Percentiles rank a stretch among this genome's conserved stretches.
Evolutionary conservation across 2,113 vertebrate genomes (phyloP).

Genomic region (Spheniscus mendiculus): DNA sequence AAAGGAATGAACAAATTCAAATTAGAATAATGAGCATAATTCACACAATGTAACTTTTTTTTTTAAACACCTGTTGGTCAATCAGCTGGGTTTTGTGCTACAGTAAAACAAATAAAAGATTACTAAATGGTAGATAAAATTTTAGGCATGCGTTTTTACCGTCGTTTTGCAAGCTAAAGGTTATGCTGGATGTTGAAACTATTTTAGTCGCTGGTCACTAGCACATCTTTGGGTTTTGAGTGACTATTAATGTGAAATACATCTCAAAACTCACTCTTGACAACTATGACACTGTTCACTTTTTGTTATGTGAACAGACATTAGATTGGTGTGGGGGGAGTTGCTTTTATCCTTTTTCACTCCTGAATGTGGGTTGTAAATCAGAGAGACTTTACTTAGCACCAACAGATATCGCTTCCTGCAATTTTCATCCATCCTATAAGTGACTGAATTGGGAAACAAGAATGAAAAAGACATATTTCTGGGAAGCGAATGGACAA

Average conservation of each 20-base stretch:
- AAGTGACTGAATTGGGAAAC: conserved; percentile 11
- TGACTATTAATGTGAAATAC: conserved; percentile 26
- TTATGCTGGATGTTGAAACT: not conserved
- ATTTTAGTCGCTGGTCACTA: not conserved
- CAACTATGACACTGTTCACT: not conserved
- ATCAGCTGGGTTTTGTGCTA: not conserved
- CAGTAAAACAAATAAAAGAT: not conserved
- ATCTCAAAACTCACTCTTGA: not conserved
- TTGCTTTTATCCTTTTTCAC: conserved; percentile 1
- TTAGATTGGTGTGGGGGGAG: not conserved
- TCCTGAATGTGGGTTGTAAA: conserved; percentile 16
- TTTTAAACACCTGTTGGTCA: not conserved
- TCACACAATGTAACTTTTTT: not conserved
- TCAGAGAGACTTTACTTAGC: conserved; percentile 41
- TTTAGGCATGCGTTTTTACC: not conserved
- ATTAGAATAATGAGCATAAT: not conserved
- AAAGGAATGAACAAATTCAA: not conserved
- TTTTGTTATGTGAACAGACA: not conserved
- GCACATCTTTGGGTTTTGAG: not conserved
- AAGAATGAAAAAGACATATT: not conserved
- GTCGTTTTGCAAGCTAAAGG: not conserved
- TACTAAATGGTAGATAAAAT: not conserved
- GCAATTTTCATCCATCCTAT: conserved; percentile 15
- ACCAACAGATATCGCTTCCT: not conserved
- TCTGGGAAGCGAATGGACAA: not conserved